These are phyloP conservation scores for Pollenia labialis DNA, from an alignment of 2,888 invertebrate species.

Conservation along the genomic window DNA sequence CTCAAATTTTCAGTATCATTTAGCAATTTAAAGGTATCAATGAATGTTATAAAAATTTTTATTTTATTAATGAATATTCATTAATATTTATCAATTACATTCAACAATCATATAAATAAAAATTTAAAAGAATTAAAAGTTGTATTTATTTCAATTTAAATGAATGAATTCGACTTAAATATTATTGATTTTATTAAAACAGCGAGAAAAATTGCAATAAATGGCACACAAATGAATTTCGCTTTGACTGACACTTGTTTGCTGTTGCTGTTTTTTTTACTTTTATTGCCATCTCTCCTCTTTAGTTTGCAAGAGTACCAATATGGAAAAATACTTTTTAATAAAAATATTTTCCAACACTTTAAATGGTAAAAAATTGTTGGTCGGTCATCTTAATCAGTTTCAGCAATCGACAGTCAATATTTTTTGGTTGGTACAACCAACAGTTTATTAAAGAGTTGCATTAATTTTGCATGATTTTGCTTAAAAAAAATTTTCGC, in stretches of 20 bases:
- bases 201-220: constrained; percentile 24
- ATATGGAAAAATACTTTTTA: constrained; percentile 23
- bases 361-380: constrained; percentile 35
- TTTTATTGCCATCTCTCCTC: not conserved
- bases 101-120: constrained; percentile 6
- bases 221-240: constrained; percentile 28
- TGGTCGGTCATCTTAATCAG: too few relatives aligned
- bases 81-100: not conserved
- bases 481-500: too few relatives aligned
- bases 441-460: constrained; percentile 3
- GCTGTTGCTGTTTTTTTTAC: not conserved
- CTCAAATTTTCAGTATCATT: not conserved
- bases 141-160: not conserved
- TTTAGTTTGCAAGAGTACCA: not conserved
- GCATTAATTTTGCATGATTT: too few relatives aligned
- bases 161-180: not conserved
- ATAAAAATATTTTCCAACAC: constrained; percentile 48
- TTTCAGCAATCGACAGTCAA: constrained; percentile 17
- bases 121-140: constrained; percentile 15
- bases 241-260: constrained; percentile 33
- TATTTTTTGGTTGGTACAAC: not conserved
- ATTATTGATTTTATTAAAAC: constrained; percentile 9
- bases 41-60: too few relatives aligned
- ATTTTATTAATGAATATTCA: not conserved
- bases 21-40: too few relatives aligned